phyloP scores from a whole-genome alignment of 2,113 vertebrate genomes.

The Pantherophis guttatus region DNA sequence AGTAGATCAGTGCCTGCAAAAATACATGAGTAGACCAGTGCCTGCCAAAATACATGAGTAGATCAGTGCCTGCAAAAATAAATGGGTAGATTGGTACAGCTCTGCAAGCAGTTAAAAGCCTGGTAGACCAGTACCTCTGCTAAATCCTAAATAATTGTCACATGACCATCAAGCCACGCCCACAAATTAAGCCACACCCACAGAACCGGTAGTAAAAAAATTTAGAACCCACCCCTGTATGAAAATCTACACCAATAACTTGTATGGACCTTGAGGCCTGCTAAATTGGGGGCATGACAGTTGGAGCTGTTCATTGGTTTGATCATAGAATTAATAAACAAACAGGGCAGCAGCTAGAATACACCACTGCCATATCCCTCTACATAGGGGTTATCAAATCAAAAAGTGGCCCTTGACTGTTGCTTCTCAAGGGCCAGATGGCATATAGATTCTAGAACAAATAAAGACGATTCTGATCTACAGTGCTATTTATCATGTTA shows the following conservation, averaged over 20 bases:
- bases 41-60: too few relatives aligned
- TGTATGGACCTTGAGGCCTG: not conserved
- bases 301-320: not conserved
- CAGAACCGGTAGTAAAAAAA: too few relatives aligned
- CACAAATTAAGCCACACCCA: too few relatives aligned
- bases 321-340: not conserved
- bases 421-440: not conserved
- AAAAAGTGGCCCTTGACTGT: not conserved
- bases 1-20: too few relatives aligned
- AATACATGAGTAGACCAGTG: too few relatives aligned
- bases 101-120: too few relatives aligned
- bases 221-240: not conserved
- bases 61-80: too few relatives aligned
- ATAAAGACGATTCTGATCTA: not conserved
- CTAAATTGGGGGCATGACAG: not conserved
- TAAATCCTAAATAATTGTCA: too few relatives aligned
- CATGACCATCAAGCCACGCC: too few relatives aligned
- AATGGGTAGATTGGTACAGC: too few relatives aligned
- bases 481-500: not conserved
- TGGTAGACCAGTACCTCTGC: too few relatives aligned
- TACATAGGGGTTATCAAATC: not conserved
- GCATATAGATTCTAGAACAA: not conserved
- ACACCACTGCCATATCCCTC: not conserved
- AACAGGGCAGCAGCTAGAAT: not conserved
- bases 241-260: not conserved